Percentiles rank a stretch among this genome's conserved stretches.
Conservation (phyloP, 2,888 invertebrate species). For the Lasioglossum oenotherae region DNA sequence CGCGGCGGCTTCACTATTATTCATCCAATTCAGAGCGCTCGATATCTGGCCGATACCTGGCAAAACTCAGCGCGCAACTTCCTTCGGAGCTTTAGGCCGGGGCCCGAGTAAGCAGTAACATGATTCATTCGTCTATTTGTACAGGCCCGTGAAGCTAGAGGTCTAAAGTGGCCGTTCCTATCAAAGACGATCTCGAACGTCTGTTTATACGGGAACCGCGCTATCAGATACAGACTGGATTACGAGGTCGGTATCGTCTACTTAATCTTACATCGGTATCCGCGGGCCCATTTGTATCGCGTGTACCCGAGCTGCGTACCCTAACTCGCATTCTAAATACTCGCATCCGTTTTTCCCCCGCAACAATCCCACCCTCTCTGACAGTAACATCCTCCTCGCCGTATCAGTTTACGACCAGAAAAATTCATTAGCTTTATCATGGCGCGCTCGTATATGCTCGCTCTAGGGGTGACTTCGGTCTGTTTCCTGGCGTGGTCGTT, state of each 20-base stretch:
- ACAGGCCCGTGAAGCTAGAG: constrained; percentile 35
- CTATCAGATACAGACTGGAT: constrained; percentile 72
- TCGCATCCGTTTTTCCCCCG: constrained; percentile 27
- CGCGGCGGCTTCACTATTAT: constrained; percentile 45
- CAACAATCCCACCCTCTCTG: constrained; percentile 40
- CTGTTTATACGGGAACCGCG: constrained; percentile 68
- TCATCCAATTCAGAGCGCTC: constrained; percentile 53
- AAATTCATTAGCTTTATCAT: background rate
- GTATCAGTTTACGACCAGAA: background rate
- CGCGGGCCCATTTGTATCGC: constrained; percentile 64
- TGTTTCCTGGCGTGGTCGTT: background rate
- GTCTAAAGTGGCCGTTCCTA: constrained; percentile 64
- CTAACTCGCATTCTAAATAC: constrained; percentile 42
- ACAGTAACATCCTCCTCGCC: background rate
- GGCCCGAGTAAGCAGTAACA: constrained; percentile 60
- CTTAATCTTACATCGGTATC: constrained; percentile 70
- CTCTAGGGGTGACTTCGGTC: background rate
- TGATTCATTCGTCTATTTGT: constrained; percentile 65
- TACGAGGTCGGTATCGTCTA: constrained; percentile 70
- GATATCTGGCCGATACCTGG: constrained; percentile 47
- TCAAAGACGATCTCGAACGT: constrained; percentile 67
- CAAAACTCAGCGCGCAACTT: constrained; percentile 41
- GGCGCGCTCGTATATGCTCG: background rate
- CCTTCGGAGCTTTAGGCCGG: constrained; percentile 42
- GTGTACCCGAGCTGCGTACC: constrained; percentile 21